Base-by-base conservation (phyloP, 2,888 invertebrate genomes). In the Dione vanillae region DNA sequence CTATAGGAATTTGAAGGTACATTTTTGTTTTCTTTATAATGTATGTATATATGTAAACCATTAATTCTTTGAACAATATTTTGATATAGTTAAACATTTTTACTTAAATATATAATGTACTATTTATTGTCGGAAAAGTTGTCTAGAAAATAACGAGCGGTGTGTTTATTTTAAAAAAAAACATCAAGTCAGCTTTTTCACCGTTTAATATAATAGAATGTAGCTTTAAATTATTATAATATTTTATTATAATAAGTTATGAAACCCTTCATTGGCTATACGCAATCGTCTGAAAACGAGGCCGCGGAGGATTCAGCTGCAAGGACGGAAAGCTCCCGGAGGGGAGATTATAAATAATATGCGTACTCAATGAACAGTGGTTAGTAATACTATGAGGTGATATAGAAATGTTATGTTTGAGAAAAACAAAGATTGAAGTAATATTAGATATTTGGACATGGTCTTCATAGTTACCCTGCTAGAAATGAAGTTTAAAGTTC, bases 261-360 rank as follows among this genome's bases (percentile, higher is more conserved):
- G 27, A 27, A 45, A 10, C 61, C 61, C 45, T 61, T 45, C 61
- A 45, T 27, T 45, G 61, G 35, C 27, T 45, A 12, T 61, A 61
- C 45, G 61, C 45, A 16, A 45, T 45, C 61, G n/a, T 35, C 27
- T 45, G 61, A 61, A 45, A 61, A 61, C 45, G 45, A 45, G 61
- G 61, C 61, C 43, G 45, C 27, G 16, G 43, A 61, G 56, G 59
- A 43, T 74, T 64, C 71, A 70, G 69, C 67, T 67, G 67, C 69
- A 71, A 74, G 67, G 72, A 68, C 54, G 47, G 59, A 69, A 51
- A 14, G 37, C 49, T 19, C 72, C 69, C 72, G 54, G n/a, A 69
- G 65, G 72, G 72, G 59, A 61, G 65, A 59, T 64, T 68, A 69
- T 71, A 67, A 61, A 67, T 59, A 67, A 61, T 67, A 61, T 27